Percentiles rank a stretch among this genome's conserved stretches.
phyloP scores from a whole-genome alignment of 2,888 invertebrate species.

The Oscheius onirici region DNA sequence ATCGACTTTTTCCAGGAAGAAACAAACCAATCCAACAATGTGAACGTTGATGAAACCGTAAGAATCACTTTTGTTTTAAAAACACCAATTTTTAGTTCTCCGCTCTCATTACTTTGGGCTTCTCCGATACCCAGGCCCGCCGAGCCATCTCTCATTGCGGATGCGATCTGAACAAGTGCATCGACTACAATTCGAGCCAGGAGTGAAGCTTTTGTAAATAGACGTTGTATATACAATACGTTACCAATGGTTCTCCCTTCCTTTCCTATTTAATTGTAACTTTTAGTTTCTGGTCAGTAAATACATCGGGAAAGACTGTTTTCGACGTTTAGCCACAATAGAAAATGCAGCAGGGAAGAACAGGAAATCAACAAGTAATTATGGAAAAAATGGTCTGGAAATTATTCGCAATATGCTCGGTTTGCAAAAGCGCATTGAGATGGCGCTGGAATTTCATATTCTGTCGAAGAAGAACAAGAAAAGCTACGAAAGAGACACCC shows the following conservation, averaged over 20 bases:
- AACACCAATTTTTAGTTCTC: neutral
- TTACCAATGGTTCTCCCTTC: neutral
- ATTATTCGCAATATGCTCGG: too few species aligned
- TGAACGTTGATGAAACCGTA: conserved; percentile 5
- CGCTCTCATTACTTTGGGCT: conserved; percentile 11
- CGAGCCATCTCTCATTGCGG: conserved; percentile 31
- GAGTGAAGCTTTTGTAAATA: neutral
- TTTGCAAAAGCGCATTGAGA: too few species aligned
- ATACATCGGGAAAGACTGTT: too few species aligned
- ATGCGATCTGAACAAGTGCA: conserved; percentile 13
- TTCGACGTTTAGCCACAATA: too few species aligned
- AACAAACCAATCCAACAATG: neutral
- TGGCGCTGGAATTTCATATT: too few species aligned
- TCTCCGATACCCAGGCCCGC: conserved; percentile 2
- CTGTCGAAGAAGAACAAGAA: too few species aligned
- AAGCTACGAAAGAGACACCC: too few species aligned
- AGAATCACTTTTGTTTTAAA: neutral
- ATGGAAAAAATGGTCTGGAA: too few species aligned
- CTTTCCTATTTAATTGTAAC: neutral
- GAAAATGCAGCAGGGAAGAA: too few species aligned
- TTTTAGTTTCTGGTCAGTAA: too few species aligned
- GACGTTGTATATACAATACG: neutral
- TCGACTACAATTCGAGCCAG: conserved; percentile 3
- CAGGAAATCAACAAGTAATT: too few species aligned
- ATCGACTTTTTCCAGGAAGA: neutral